Evolutionary conservation across 1,140 invertebrate genomes (phyloP), one percentile per base, ranked within the genome.

Genomic region (Bombus confusus): DNA sequence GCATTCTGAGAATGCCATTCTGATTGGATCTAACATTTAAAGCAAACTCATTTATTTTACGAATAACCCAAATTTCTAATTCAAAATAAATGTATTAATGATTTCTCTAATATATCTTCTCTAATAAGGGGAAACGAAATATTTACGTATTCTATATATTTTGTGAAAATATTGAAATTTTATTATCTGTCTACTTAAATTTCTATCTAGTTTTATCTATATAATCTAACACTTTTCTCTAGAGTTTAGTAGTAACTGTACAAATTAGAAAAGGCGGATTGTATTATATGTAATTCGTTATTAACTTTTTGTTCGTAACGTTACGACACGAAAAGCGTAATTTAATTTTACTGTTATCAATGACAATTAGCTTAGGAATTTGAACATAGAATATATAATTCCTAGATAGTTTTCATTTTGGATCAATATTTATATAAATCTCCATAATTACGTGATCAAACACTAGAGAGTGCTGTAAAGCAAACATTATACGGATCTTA

Each of bases 11-110:
- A 84, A n/a, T 62, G 41, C 25, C 28, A 52, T 43, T 77, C 43
- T 47, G 82, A 87, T 87, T 84, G 86, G 86, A 43, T 64, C 25
- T 31, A 69, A 39, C 3, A 72, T 77, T 69, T 57, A 12, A 3
- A 52, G 2, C 31, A 39, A 41, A n/a, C 22, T 34, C 18, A 39
- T 81, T 80, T 81, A 34, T 18, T 28, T 52, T 15, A 13, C 28
- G 22, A 25, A 31, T 22, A 62, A 75, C 5, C 25, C 25, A 18
- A 34, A 18, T 22, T 52, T 25, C 39, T 4, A 41, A 59, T 39
- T 41, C 12, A 1, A 59, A 31, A 80, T 9, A 47, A 47, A n/a
- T 81, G 59, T 57, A 37, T 41, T 4, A 59, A 57, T 59, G 34
- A 59, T 1, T 25, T 80, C 25, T 25, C 9, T 3, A 6, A 8